These are phyloP conservation scores for Gadus macrocephalus DNA, from an alignment of 2,113 vertebrate species.

Conservation along the genomic window DNA sequence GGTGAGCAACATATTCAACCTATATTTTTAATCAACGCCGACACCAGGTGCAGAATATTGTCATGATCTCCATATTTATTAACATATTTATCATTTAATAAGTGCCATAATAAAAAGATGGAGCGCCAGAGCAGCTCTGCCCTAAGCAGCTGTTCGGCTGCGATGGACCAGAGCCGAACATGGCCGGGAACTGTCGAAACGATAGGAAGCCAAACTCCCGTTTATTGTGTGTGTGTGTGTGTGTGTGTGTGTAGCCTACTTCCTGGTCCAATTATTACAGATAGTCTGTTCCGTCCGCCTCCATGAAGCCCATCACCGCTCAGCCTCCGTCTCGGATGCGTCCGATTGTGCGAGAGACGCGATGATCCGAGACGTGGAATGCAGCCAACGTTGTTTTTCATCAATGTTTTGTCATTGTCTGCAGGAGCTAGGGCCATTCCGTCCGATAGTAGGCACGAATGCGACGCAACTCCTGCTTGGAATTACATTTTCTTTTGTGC, in stretches of 20 bases:
- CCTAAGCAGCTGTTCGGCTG: neutral
- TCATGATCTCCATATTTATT: no score
- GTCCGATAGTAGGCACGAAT: conserved; percentile 30
- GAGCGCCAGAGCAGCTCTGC: conserved; percentile 4
- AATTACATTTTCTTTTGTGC: conserved; percentile 34
- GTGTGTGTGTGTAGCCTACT: conserved; percentile 35
- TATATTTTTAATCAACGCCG: no score
- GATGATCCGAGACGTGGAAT: conserved; percentile 25
- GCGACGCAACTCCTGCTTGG: conserved; percentile 24
- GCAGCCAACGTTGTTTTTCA: neutral
- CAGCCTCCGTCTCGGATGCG: conserved; percentile 23
- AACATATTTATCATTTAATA: no score
- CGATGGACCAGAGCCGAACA: conserved; percentile 25
- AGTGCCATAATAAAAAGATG: neutral
- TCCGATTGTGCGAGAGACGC: no score
- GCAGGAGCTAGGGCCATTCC: conserved; percentile 35
- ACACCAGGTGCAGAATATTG: no score
- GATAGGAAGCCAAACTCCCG: conserved; percentile 33
- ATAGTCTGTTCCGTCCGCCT: conserved; percentile 7
- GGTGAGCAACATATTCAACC: no score
- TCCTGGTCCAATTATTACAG: conserved; percentile 49
- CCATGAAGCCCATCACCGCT: conserved; percentile 24
- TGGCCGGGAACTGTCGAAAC: conserved; percentile 44
- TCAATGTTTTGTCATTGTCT: conserved; percentile 40
- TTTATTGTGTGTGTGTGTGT: conserved; percentile 32